Conservation (phyloP, 2,888 invertebrate genomes). For the Acrobasis repandana region DNA sequence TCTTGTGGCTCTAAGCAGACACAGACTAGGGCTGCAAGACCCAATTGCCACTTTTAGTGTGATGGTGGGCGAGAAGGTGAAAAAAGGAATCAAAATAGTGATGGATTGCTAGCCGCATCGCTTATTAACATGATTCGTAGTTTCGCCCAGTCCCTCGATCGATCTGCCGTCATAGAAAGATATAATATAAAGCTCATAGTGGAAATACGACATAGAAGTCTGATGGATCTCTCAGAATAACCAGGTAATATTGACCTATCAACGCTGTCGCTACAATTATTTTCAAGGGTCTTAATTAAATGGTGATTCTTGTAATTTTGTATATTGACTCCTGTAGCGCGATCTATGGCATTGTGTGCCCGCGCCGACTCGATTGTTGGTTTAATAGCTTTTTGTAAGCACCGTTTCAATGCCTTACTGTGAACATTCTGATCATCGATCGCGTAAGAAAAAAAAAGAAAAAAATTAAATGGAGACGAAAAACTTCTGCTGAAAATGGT, state of each 20-base stretch:
- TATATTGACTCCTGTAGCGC: constrained; percentile 65
- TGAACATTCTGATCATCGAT: constrained; percentile 39
- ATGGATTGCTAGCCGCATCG: too few relatives aligned
- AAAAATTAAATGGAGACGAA: constrained; percentile 49
- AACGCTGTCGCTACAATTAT: background rate
- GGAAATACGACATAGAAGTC: constrained; percentile 20
- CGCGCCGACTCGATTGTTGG: constrained; percentile 72
- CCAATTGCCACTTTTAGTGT: too few relatives aligned
- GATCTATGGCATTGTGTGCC: constrained; percentile 73
- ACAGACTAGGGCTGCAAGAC: too few relatives aligned
- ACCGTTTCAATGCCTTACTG: constrained; percentile 58
- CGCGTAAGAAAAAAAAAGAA: constrained; percentile 50
- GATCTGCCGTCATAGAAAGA: too few relatives aligned
- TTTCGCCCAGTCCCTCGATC: too few relatives aligned
- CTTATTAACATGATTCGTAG: too few relatives aligned
- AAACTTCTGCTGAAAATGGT: constrained; percentile 22
- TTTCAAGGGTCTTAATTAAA: constrained; percentile 33
- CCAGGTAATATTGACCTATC: constrained; percentile 29
- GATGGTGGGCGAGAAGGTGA: too few relatives aligned
- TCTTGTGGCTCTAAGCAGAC: too few relatives aligned
- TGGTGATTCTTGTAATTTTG: constrained; percentile 45
- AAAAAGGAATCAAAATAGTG: too few relatives aligned
- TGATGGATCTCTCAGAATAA: constrained; percentile 36
- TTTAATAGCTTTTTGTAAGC: constrained; percentile 75
- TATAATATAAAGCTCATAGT: too few relatives aligned